Conservation (phyloP, 2,888 invertebrate species). For the Phaedon cochleariae region DNA sequence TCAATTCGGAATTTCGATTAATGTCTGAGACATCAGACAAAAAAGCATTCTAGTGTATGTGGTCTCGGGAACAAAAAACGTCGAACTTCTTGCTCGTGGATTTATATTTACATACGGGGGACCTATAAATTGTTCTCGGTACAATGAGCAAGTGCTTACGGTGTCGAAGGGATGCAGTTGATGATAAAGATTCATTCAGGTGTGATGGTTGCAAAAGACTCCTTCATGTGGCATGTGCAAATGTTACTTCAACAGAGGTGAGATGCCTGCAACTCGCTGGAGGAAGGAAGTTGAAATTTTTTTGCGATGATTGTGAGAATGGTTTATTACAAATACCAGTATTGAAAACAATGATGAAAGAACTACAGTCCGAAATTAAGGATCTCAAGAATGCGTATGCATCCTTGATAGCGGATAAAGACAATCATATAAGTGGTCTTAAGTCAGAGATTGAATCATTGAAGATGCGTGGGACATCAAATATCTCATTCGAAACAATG, state of each 20-base stretch:
- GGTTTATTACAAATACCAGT: slow-evolving; percentile 3
- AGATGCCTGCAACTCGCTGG: no score
- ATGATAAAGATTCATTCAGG: slow-evolving; percentile 6
- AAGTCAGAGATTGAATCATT: not conserved
- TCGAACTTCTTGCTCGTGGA: not conserved
- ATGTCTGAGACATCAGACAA: not conserved
- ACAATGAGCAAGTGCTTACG: not conserved
- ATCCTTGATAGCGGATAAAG: not conserved
- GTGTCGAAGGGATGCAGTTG: not conserved
- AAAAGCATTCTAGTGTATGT: not conserved
- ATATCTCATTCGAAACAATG: not conserved
- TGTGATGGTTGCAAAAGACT: slow-evolving; percentile 8
- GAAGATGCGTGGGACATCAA: not conserved
- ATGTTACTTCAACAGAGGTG: slow-evolving; percentile 3
- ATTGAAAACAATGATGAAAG: slow-evolving; percentile 7
- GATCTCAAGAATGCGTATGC: not conserved
- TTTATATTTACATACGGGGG: not conserved
- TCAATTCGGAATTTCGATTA: not conserved
- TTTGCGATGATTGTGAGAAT: slow-evolving; percentile 10
- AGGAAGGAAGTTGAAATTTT: no score
- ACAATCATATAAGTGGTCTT: not conserved
- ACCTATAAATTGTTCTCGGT: not conserved
- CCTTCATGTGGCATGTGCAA: not conserved
- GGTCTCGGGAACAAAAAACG: not conserved
- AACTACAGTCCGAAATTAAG: not conserved